phyloP scores from a whole-genome alignment of 1,140 invertebrate species.

The Cepaea nemoralis region DNA sequence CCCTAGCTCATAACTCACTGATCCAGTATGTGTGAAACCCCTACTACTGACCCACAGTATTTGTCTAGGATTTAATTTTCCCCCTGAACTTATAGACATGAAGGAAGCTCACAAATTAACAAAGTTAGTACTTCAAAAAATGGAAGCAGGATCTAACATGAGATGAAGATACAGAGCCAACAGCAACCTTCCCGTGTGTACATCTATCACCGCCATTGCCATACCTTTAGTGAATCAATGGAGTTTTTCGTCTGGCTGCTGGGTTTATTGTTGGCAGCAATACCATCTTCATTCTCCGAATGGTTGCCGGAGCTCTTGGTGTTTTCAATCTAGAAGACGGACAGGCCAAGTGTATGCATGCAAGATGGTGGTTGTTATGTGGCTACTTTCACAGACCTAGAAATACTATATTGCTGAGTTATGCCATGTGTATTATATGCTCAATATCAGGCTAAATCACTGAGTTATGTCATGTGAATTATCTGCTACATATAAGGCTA shows the following conservation, averaged over 20 bases:
- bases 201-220: constrained; percentile 12
- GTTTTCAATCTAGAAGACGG: constrained; percentile 34
- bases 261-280: constrained; percentile 38
- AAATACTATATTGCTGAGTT: background rate
- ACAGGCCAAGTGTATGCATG: constrained; percentile 23
- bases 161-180: background rate
- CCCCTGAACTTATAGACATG: too few relatives aligned
- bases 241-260: constrained; percentile 44
- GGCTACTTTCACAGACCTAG: background rate
- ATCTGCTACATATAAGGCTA: too few relatives aligned
- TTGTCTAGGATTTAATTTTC: too few relatives aligned
- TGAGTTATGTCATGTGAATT: too few relatives aligned
- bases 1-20: too few relatives aligned
- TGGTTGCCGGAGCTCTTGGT: constrained; percentile 29
- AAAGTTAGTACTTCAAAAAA: background rate
- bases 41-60: too few relatives aligned
- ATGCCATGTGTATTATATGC: background rate
- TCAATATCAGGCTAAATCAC: too few relatives aligned
- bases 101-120: too few relatives aligned
- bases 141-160: background rate
- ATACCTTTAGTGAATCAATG: constrained; percentile 63
- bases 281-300: constrained; percentile 17
- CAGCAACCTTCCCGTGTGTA: background rate
- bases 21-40: too few relatives aligned
- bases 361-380: background rate